Evolutionary conservation across 2,888 invertebrate genomes (phyloP).

Genomic region (Ethmia dodecea): DNA sequence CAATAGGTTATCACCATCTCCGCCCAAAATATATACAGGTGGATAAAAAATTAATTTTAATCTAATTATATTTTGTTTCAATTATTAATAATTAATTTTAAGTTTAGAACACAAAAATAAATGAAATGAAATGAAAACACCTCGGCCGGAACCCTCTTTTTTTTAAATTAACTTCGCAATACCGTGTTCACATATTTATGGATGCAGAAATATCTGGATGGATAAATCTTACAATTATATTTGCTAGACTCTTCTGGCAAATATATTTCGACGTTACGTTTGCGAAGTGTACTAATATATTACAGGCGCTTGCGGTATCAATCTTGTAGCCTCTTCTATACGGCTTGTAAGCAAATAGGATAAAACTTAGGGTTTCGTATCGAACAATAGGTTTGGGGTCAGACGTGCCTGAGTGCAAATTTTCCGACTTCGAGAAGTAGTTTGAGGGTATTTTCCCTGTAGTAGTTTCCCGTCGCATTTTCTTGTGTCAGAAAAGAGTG

Average conservation of each 20-base stretch:
- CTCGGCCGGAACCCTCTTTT: background rate
- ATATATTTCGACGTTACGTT: too few relatives aligned
- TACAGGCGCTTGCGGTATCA: slow-evolving; percentile 33
- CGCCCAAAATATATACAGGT: too few relatives aligned
- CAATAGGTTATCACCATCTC: too few relatives aligned
- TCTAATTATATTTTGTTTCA: too few relatives aligned
- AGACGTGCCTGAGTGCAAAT: slow-evolving; percentile 1
- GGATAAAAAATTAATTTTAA: too few relatives aligned
- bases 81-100: background rate
- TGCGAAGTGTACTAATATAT: slow-evolving; percentile 38
- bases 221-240: background rate
- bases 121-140: background rate
- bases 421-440: background rate
- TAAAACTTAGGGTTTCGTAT: slow-evolving; percentile 1
- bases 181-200: background rate
- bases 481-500: too few relatives aligned
- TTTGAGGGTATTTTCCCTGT: too few relatives aligned
- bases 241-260: slow-evolving; percentile 19
- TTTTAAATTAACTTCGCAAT: background rate
- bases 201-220: background rate
- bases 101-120: too few relatives aligned
- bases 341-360: slow-evolving; percentile 12
- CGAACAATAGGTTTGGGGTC: background rate
- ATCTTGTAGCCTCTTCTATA: slow-evolving; percentile 30
- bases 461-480: too few relatives aligned